Evolutionary conservation across 2,797 vertebrate species (phyloP), one percentile per base, ranked within the genome.

Genomic region (Buceros bicornis): DNA sequence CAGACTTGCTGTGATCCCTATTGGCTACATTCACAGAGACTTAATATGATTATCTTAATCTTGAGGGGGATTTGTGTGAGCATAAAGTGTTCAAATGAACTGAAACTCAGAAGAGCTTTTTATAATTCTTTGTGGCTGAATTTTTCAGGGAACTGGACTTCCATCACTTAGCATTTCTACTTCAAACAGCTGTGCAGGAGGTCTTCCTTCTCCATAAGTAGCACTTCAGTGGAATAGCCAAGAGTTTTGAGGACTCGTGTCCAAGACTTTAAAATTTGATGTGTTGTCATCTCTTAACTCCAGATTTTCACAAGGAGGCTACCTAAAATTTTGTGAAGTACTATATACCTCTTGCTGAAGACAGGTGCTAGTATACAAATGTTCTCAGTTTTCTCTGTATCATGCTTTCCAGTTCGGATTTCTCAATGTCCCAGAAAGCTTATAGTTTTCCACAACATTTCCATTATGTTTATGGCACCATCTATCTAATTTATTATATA

Each of bases 21-120:
- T 8, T 78, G 94, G 18, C 50, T 71, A 2, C 53, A 19, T 69
- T 89, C 57, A 42, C 18, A 73, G 64, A 80, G 69, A 40, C 16
- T 91, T 94, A 90, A 73, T 80, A 14, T 51, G 48, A 77, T 90
- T 89, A 76, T 74, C 61, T 43, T 89, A 10, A 56, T 82, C 82
- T 94, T 90, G 24, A 64, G 72, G 18, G 45, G 45, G 48, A 89
- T 95, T 90, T 94, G 24, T 56, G 42, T 81, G 71, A 79, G 29
- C 31, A 56, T 50, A 57, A 81, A 43, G 16, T 81, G 67, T 71
- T 91, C 53, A 78, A 77, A 82, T 80, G 31, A 74, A 61, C 37
- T 58, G 42, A 95, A 83, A 67, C 57, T 93, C 57, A 64, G 42
- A 81, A 76, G 33, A 71, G 45, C 5, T 61, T 78, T 83, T 67